Evolutionary conservation across 2,797 vertebrate genomes (phyloP).

Genomic region (Pygocentrus nattereri): DNA sequence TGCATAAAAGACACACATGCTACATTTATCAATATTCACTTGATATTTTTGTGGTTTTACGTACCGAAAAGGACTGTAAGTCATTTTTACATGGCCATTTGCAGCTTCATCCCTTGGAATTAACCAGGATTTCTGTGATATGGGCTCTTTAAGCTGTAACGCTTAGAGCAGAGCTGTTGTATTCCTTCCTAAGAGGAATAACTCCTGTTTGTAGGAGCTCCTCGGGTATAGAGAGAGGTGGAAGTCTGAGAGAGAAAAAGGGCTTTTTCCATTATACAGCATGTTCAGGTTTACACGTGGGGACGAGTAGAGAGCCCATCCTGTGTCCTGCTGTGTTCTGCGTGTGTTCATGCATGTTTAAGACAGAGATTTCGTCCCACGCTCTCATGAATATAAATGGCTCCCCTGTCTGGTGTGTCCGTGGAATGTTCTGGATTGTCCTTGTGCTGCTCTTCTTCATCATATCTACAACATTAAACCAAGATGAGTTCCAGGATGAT

Average conservation of each 20-base stretch:
- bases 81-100: too few species aligned
- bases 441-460: conserved; percentile 23
- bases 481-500: conserved; percentile 2
- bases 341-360: neutral
- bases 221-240: too few species aligned
- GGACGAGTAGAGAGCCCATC: neutral
- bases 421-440: conserved; percentile 23
- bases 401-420: neutral
- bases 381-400: conserved; percentile 42
- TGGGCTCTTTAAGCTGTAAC: neutral
- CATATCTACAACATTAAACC: conserved; percentile 12
- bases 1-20: neutral
- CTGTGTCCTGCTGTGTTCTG: neutral
- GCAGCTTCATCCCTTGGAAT: too few species aligned
- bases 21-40: too few species aligned
- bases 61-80: too few species aligned
- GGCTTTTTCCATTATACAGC: neutral
- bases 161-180: neutral
- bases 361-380: conserved; percentile 20
- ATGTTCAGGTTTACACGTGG: neutral
- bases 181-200: neutral
- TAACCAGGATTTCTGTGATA: neutral
- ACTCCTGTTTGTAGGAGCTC: neutral
- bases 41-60: too few species aligned
- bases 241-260: neutral